Evolutionary conservation across 2,888 invertebrate species (phyloP).

Genomic region (Helobdella robusta): DNA sequence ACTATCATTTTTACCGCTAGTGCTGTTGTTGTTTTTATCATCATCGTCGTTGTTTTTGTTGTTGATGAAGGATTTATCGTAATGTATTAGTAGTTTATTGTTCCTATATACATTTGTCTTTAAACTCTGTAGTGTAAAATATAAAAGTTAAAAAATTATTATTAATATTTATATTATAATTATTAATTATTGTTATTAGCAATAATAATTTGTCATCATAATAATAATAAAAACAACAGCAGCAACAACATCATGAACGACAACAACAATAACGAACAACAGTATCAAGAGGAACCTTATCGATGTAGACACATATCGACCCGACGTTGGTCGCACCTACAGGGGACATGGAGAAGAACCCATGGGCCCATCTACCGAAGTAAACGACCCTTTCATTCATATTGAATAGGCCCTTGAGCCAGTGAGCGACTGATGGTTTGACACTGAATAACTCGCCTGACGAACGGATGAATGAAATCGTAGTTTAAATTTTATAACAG

Average conservation of each 20-base stretch:
- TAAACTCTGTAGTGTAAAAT: slow-evolving; percentile 29
- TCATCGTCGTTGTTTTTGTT: neutral
- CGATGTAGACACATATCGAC: slow-evolving; percentile 78
- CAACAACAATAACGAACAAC: neutral
- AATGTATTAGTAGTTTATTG: neutral
- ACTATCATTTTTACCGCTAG: no score
- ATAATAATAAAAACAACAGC: no score
- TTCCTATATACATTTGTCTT: slow-evolving; percentile 26
- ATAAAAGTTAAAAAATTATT: no score
- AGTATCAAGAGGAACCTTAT: slow-evolving; percentile 55
- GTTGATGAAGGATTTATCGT: slow-evolving; percentile 11
- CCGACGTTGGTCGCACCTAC: slow-evolving; percentile 98
- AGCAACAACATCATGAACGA: no score
- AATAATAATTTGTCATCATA: no score
- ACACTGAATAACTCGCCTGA: slow-evolving; percentile 73
- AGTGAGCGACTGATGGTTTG: slow-evolving; percentile 73
- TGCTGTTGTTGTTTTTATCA: neutral
- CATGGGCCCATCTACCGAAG: slow-evolving; percentile 79
- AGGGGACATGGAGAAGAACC: slow-evolving; percentile 93
- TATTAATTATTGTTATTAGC: no score
- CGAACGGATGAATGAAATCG: slow-evolving; percentile 31
- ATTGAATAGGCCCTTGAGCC: slow-evolving; percentile 82
- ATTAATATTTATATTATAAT: no score
- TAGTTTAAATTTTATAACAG: neutral
- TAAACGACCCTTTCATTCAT: slow-evolving; percentile 89